These are phyloP conservation scores for Onychorhynchus coronatus DNA, from an alignment of 2,113 vertebrate genomes.

Conservation along the genomic window DNA sequence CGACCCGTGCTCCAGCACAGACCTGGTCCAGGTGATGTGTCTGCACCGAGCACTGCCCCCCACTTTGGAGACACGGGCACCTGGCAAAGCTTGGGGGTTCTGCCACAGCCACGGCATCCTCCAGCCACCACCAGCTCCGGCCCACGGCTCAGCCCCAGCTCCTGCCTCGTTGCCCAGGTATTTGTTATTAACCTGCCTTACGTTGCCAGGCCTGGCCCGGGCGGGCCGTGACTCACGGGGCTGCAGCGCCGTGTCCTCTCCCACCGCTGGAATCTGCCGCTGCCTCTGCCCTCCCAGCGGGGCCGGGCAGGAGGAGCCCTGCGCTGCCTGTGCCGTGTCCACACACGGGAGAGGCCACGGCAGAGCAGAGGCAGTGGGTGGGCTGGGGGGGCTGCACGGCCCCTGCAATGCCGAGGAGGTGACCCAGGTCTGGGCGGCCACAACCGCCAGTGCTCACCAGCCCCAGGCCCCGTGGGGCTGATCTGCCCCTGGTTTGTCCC, in stretches of 20 bases:
- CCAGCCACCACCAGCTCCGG: rapidly evolving
- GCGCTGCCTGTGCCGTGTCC: rapidly evolving
- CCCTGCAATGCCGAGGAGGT: rapidly evolving
- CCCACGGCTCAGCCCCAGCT: not conserved
- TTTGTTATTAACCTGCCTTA: not conserved
- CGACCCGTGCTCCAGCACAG: rapidly evolving
- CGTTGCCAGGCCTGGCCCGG: not conserved
- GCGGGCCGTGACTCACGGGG: not conserved
- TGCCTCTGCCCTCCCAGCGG: not conserved
- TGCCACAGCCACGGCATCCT: not conserved
- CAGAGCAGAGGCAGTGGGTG: not conserved
- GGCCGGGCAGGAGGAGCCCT: not conserved
- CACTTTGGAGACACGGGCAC: rapidly evolving
- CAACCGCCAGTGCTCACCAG: rapidly evolving
- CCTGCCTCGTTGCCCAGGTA: not conserved
- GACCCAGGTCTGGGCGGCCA: not conserved
- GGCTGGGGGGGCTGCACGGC: not conserved
- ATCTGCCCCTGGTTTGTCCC: rapidly evolving
- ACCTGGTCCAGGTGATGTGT: rapidly evolving
- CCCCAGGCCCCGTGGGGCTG: not conserved
- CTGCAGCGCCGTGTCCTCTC: not conserved
- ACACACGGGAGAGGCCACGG: not conserved
- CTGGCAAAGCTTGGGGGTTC: not conserved
- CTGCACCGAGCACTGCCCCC: rapidly evolving
- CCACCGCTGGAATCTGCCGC: not conserved